Evolutionary conservation across 2,113 vertebrate species (phyloP), one percentile per base, ranked within the genome.

Genomic region (Phocoena sinus): DNA sequence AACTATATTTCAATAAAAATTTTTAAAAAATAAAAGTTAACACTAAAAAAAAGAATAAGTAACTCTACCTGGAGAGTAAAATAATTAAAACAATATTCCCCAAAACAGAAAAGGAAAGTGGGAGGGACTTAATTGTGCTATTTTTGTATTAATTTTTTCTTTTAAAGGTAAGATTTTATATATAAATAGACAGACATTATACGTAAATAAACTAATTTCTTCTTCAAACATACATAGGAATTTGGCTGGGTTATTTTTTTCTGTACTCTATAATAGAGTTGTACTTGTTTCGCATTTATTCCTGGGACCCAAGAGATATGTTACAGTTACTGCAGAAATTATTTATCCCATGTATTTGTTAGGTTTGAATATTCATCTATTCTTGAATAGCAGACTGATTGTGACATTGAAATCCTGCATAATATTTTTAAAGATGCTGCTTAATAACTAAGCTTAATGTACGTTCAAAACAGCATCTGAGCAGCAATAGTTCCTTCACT

Each of bases 361-460:
- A 94, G 65, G 47, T 68, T 95, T 97, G 96, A 98, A 98, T 98
- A 96, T 96, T 97, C 97, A 98, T 97, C 93, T 94, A 47, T 95
- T 98, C 93, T 95, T 98, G 96, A 97, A 97, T 96, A 97, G 97
- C 70, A 95, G 85, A 53, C 92, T 98, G 97, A 98, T 98, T 98
- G 67, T 97, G 91, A 94, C 94, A 97, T 63, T 88, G 96, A 97
- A 97, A 95, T 95, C 65, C 73, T 60, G 94, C 95, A 96, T 96
- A 96, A 94, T 94, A 94, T 97, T 92, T 94, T 89, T 80, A 70
- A 89, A 92, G 89, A 95, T 63, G 89, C 58, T 26, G 53, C 89
- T 88, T 96, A 96, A 95, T 97, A 96, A 95, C 76, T 92, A 93
- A 92, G 70, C 62, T 88, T 70, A 81, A 70, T 11, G 3, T 79